Evolutionary conservation across 2,888 invertebrate species (phyloP).

Genomic region (Trichopoda pennipes): DNA sequence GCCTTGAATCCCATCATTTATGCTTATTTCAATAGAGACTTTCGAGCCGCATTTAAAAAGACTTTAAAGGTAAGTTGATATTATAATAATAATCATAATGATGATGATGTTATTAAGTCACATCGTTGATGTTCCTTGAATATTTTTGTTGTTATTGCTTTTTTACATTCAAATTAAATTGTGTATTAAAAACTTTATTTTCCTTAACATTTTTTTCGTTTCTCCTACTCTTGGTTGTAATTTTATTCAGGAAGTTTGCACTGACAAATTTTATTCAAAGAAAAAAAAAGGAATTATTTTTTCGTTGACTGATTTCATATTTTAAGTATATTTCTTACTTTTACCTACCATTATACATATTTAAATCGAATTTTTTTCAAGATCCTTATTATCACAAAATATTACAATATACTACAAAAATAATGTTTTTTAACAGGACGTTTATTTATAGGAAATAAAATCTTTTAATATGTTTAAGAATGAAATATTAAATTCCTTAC

Average conservation of each 20-base stretch:
- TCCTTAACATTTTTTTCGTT: slow-evolving; percentile 11
- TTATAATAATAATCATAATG: not conserved
- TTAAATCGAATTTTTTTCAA: not conserved
- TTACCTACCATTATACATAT: not conserved
- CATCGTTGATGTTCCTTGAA: slow-evolving; percentile 46
- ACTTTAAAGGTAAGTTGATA: slow-evolving; percentile 84
- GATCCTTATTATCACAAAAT: too few species aligned
- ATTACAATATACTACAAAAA: not conserved
- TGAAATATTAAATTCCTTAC: too few species aligned
- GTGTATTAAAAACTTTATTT: slow-evolving; percentile 26
- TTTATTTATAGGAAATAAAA: too few species aligned
- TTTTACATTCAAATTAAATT: slow-evolving; percentile 27
- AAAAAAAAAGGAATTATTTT: slow-evolving; percentile 17
- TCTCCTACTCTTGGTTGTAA: slow-evolving; percentile 1
- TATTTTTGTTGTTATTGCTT: slow-evolving; percentile 37
- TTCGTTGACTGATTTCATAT: slow-evolving; percentile 1
- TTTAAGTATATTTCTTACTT: not conserved
- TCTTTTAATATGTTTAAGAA: too few species aligned
- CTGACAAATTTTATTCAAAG: slow-evolving; percentile 3
- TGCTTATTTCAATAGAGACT: slow-evolving; percentile 98
- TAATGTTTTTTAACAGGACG: not conserved
- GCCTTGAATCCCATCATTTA: slow-evolving; percentile 98
- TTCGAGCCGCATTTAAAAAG: slow-evolving; percentile 96
- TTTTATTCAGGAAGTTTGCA: slow-evolving; percentile 30
- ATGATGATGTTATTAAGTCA: slow-evolving; percentile 25